Evolutionary conservation across 2,888 invertebrate species (phyloP), one percentile per base, ranked within the genome.

Genomic region (Biston betularia): DNA sequence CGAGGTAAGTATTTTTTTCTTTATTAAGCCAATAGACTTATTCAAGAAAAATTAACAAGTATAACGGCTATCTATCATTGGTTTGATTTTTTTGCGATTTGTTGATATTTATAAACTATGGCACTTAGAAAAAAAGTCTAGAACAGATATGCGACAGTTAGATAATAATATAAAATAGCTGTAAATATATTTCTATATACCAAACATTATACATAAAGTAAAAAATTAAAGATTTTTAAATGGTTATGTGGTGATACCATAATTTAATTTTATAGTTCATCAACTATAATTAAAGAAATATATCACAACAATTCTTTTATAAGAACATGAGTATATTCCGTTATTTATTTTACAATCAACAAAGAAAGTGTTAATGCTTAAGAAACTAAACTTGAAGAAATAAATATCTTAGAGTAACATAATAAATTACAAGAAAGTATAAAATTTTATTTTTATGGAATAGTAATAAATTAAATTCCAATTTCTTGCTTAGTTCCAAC

Each of bases 291-390:
- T 42, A 54, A 12, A 54, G 62, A 61, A 52, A 66, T 58, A 68
- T 64, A 55, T 56, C 46, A 52, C 49, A 65, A 56, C 35, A 42
- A 62, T 69, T 69, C 63, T 65, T 70, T 55, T 49, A 24, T 57
- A 64, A 68, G 69, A 68, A 73, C 59, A 65, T 49, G 63, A 68
- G 68, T 63, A 73, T 65, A 57, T 58, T 66, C 50, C 67, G 24
- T 52, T 52, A 45, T 59, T 55, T 12, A 57, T 24, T 44, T 35
- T 11, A 45, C 12, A 63, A 59, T n/a, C 53, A 52, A 63, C 58
- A 54, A 38, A 40, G 24, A 46, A 63, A 34, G 49, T 1, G 14
- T 7, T 53, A 48, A 62, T 14, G 61, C 65, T 57, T 60, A 54
- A 45, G 5, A 54, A 68, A 67, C 60, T 67, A 67, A 59, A 65